Base-by-base conservation (phyloP, 1,140 invertebrate genomes). In the Caerostris extrusa region DNA sequence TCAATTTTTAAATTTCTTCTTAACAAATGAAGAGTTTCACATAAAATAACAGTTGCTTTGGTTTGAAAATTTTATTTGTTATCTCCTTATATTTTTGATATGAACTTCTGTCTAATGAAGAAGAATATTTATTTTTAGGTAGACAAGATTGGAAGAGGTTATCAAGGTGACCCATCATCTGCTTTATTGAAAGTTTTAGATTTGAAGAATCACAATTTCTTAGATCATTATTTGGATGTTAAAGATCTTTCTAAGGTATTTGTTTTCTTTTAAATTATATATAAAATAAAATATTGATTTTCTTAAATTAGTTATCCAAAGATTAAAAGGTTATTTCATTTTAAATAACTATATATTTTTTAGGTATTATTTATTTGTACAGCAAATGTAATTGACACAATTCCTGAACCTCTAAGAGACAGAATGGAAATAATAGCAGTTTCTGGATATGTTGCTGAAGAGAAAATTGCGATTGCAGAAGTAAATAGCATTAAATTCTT, bases 351-450 rank as follows among this genome's bases (percentile, higher is more conserved):
- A 56, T 55, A 83, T 92, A 64, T 77, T 56, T 94, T 69, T 95
- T 94, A 97, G 97, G 97, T 97, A 14, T 96, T 99, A 3, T 99
- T 99, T 95, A 99, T 99, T 95, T 99, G 99, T 95, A 99, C 99
- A 0, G 99, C 99, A 14, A 99, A 99, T 96, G 97, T 99, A 1
- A 97, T 98, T 3, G 98, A 99, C 87, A 99, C 98, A 0, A 99
- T 99, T 95, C 99, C 99, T 0, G 99, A 99, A 95, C 98, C 99
- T 0, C 96, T 99, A 2, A 96, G 98, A 94, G 99, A 99, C 96
- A 97, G 99, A 95, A 99, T 99, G 99, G 99, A 99, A 96, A 98
- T 99, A 97, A 99, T 99, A 94, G 99, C 99, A 96, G 99, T 99
- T 96, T 99, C 99, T 3, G 99, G 99, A 77, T 99, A 99, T 96